These are phyloP conservation scores for Drosophila percnosoma DNA, from an alignment of 2,888 invertebrate species.

Conservation along the genomic window DNA sequence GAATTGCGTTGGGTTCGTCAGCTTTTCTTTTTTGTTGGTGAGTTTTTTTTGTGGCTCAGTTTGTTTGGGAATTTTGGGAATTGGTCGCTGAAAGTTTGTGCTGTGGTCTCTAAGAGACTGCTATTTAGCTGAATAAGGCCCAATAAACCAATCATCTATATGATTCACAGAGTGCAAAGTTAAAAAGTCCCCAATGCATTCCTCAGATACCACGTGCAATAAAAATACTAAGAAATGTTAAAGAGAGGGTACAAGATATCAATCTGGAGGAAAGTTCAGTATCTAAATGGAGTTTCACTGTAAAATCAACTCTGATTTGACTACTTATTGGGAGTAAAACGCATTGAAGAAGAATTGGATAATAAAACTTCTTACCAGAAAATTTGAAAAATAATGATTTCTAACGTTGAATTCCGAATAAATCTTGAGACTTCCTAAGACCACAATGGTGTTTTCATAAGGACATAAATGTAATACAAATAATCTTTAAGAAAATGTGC, in stretches of 20 bases:
- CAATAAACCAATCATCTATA: constrained; percentile 1
- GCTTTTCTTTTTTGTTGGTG: neutral
- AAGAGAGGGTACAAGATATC: neutral
- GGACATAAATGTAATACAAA: neutral
- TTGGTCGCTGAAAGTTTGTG: constrained; percentile 13
- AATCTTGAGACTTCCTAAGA: neutral
- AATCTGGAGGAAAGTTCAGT: neutral
- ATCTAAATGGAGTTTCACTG: neutral
- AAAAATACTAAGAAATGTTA: neutral
- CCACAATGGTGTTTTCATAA: no score
- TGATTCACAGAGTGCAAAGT: neutral
- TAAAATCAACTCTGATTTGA: neutral
- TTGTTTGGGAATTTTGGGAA: constrained; percentile 3
- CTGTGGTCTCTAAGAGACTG: constrained; percentile 19
- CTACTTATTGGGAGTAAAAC: neutral
- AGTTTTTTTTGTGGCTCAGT: constrained; percentile 15
- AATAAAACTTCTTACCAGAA: neutral
- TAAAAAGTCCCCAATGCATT: neutral
- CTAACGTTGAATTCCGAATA: neutral
- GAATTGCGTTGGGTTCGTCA: constrained; percentile 21
- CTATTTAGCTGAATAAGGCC: constrained; percentile 13
- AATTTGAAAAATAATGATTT: neutral
- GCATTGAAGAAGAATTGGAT: neutral
- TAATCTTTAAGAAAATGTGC: neutral
- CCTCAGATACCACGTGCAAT: neutral